Conservation (phyloP, 2,888 invertebrate species). For the Thera obeliscata region DNA sequence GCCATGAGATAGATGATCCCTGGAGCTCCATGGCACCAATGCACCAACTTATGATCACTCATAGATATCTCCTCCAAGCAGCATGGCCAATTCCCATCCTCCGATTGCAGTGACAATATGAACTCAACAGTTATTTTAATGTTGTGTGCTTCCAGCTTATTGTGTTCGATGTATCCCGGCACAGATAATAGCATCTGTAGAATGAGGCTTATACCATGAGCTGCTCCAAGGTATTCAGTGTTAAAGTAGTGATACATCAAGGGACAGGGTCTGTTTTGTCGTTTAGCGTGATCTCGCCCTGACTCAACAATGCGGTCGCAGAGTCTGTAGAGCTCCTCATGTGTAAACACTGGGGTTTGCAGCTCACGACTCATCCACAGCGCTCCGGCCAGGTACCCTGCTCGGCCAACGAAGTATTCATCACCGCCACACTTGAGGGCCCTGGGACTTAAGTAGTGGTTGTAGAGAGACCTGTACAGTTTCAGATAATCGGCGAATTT, state of each 20-base stretch:
- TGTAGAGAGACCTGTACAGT: constrained; percentile 69
- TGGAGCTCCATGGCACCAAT: constrained; percentile 96
- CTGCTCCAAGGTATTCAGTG: constrained; percentile 90
- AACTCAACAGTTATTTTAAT: constrained; percentile 88
- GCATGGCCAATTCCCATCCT: constrained; percentile 90
- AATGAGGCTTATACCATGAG: constrained; percentile 84
- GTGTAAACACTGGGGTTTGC: constrained; percentile 67
- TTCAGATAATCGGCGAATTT: constrained; percentile 61
- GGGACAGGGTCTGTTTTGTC: constrained; percentile 85
- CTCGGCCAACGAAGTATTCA: constrained; percentile 93
- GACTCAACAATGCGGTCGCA: constrained; percentile 89
- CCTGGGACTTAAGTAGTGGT: constrained; percentile 63
- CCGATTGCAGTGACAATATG: constrained; percentile 87
- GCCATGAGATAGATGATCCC: constrained; percentile 93
- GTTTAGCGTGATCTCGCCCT: constrained; percentile 87
- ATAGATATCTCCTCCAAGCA: constrained; percentile 88
- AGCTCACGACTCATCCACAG: constrained; percentile 88
- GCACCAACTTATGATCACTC: constrained; percentile 88
- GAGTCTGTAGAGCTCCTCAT: constrained; percentile 84
- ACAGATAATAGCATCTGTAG: constrained; percentile 82
- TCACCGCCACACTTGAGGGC: constrained; percentile 89
- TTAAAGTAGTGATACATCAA: constrained; percentile 92
- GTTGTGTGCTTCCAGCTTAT: constrained; percentile 81
- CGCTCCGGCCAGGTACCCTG: constrained; percentile 92
- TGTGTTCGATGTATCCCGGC: constrained; percentile 81